phyloP scores from a whole-genome alignment of 2,888 invertebrate genomes.

The Celastrina argiolus region DNA sequence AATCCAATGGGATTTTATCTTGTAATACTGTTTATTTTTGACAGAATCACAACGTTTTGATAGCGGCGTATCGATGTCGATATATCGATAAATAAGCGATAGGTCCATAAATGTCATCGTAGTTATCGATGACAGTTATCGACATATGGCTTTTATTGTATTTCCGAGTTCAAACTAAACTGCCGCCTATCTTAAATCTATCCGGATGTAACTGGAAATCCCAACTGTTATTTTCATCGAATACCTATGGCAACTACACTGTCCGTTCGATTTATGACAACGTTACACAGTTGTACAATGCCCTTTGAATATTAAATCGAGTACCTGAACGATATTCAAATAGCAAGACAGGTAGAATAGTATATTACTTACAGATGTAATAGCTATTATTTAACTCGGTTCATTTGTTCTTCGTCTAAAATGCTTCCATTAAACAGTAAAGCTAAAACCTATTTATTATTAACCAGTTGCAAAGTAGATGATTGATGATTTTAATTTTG shows the following conservation, averaged over 20 bases:
- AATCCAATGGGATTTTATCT: slow-evolving; percentile 5
- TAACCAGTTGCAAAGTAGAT: not conserved
- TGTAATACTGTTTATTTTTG: slow-evolving; percentile 7
- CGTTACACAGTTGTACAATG: slow-evolving; percentile 9
- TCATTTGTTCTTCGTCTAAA: too few species aligned
- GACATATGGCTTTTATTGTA: slow-evolving; percentile 11
- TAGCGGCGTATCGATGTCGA: not conserved
- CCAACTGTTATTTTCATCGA: slow-evolving; percentile 8
- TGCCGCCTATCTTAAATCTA: slow-evolving; percentile 13
- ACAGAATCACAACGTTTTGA: not conserved
- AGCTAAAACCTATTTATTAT: not conserved
- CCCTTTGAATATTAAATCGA: slow-evolving; percentile 11
- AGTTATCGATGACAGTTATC: slow-evolving; percentile 10
- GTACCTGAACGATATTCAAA: not conserved
- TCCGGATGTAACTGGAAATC: slow-evolving; percentile 8
- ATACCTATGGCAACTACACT: not conserved
- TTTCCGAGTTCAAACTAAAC: slow-evolving; percentile 11
- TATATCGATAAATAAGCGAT: slow-evolving; percentile 5
- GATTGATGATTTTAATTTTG: not conserved
- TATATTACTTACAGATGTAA: not conserved
- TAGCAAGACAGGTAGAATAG: not conserved
- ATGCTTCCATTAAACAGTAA: too few species aligned
- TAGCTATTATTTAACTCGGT: not conserved
- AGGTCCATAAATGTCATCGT: slow-evolving; percentile 9
- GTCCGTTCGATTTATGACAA: slow-evolving; percentile 5